Evolutionary conservation across 2,113 vertebrate species (phyloP).

Genomic region (Callipepla squamata): DNA sequence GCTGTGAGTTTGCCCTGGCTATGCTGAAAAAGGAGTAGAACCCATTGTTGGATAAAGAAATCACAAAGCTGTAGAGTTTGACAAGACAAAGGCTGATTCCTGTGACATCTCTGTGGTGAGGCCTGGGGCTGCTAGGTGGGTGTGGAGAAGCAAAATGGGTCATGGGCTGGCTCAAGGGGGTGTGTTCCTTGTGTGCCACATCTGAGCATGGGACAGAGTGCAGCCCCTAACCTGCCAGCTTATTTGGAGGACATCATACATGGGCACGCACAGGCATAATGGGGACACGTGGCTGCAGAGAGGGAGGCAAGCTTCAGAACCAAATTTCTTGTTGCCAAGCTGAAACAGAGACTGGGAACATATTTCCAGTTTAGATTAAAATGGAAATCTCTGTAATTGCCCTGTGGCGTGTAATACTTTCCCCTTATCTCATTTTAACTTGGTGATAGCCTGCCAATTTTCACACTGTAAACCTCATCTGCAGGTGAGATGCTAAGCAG

Average conservation of each 20-base stretch:
- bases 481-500: constrained; percentile 15
- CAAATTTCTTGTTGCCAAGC: background rate
- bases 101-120: too few species aligned
- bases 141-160: background rate
- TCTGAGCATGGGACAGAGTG: background rate
- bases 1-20: background rate
- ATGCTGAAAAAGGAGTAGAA: background rate
- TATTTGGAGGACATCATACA: background rate
- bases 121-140: background rate
- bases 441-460: constrained; percentile 25
- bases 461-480: background rate
- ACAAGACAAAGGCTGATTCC: background rate
- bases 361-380: constrained; percentile 33
- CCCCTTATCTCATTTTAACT: constrained; percentile 43
- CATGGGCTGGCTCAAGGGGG: background rate
- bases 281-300: background rate
- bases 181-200: too few species aligned
- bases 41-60: background rate
- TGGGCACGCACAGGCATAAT: constrained; percentile 6
- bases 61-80: background rate
- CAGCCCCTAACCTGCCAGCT: background rate
- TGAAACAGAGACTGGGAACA: background rate
- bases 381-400: constrained; percentile 34
- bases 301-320: background rate
- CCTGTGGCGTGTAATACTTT: background rate